A percentile compares a stretch with the other conserved stretches of the same genome.
phyloP scores from a whole-genome alignment of 1,140 invertebrate species.

The Phymorhynchus buccinoides region DNA sequence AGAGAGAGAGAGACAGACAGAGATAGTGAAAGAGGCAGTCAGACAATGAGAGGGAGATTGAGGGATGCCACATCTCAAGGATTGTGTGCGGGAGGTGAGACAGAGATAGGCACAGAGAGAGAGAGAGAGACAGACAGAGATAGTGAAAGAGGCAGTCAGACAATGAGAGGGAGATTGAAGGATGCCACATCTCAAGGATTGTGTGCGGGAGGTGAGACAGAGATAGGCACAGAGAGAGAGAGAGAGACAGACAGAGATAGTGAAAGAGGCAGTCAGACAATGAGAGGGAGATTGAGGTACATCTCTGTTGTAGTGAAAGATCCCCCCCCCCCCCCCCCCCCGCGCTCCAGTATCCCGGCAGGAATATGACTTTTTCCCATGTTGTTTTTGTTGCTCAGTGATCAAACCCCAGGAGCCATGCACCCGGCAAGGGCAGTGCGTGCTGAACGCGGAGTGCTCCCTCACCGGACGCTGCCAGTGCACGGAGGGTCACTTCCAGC shows the following conservation, averaged over 20 bases:
- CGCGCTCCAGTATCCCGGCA: background rate
- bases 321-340: background rate
- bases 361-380: background rate
- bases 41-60: background rate
- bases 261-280: too few relatives aligned
- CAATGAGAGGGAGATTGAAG: background rate
- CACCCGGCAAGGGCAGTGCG: slow-evolving; percentile 37
- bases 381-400: background rate
- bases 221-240: too few relatives aligned
- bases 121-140: too few relatives aligned
- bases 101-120: too few relatives aligned
- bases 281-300: too few relatives aligned
- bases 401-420: slow-evolving; percentile 10
- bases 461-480: slow-evolving; percentile 33
- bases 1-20: too few relatives aligned
- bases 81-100: slow-evolving; percentile 30
- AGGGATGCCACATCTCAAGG: slow-evolving; percentile 5
- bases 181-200: background rate
- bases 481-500: slow-evolving; percentile 35
- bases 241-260: too few relatives aligned
- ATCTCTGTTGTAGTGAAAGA: too few relatives aligned
- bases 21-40: background rate
- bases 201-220: slow-evolving; percentile 27
- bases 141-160: background rate
- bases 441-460: slow-evolving; percentile 39